A percentile compares a stretch with the other conserved stretches of the same genome.
These are phyloP conservation scores for Chrysina gloriosa DNA, from an alignment of 2,888 invertebrate genomes.

Conservation along the genomic window DNA sequence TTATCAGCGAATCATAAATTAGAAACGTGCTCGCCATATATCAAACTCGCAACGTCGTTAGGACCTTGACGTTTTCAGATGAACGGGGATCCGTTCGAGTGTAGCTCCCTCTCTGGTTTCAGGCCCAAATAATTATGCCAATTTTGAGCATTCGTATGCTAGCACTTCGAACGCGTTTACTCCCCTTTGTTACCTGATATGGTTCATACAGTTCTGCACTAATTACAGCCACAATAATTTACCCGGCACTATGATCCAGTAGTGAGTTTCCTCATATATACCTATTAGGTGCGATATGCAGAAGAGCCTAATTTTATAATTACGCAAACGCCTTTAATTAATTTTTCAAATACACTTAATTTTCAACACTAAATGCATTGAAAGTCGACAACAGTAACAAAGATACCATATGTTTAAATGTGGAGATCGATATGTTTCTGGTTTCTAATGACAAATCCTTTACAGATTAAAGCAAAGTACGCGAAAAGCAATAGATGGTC, in stretches of 20 bases:
- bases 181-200: conserved; percentile 19
- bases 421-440: no score
- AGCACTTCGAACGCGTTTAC: not conserved
- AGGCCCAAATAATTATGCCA: conserved; percentile 46
- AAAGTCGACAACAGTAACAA: no score
- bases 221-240: conserved; percentile 19
- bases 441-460: no score
- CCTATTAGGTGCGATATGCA: no score
- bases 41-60: conserved; percentile 47
- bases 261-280: no score
- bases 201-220: conserved; percentile 18
- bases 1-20: conserved; percentile 37
- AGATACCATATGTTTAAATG: no score
- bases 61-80: conserved; percentile 45
- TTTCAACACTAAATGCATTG: no score
- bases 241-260: not conserved
- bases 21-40: conserved; percentile 40
- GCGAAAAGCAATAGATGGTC: no score
- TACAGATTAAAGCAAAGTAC: no score
- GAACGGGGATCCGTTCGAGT: conserved; percentile 44
- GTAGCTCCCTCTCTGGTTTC: conserved; percentile 42
- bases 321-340: no score
- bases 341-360: no score
- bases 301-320: no score
- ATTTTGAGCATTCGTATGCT: conserved; percentile 36